Conservation (phyloP, 1,140 invertebrate species). For the Lordiphosa stackelbergi region DNA sequence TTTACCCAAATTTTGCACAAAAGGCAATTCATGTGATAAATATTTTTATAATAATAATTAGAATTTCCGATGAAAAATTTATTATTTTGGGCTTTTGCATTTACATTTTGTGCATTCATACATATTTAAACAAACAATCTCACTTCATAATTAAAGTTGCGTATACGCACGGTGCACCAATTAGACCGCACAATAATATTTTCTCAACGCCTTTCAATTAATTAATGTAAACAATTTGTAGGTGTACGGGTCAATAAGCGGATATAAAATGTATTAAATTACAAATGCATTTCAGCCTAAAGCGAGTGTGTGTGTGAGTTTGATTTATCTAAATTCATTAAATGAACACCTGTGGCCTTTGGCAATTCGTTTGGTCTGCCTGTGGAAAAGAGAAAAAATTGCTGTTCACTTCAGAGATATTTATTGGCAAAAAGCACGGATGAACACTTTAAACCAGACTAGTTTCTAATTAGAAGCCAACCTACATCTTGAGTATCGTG, state of each 20-base stretch:
- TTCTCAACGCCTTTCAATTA: slow-evolving; percentile 21
- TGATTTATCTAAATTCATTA: slow-evolving; percentile 50
- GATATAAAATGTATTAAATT: slow-evolving; percentile 45
- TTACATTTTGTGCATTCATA: slow-evolving; percentile 14
- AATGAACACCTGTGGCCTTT: slow-evolving; percentile 41
- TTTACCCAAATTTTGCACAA: too few relatives aligned
- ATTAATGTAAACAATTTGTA: slow-evolving; percentile 50
- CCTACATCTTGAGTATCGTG: slow-evolving; percentile 16
- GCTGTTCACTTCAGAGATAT: not conserved
- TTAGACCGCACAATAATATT: slow-evolving; percentile 26
- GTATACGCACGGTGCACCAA: slow-evolving; percentile 36
- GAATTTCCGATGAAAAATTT: too few relatives aligned
- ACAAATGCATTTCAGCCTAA: slow-evolving; percentile 30
- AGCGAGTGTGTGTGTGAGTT: slow-evolving; percentile 10
- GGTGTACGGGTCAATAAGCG: slow-evolving; percentile 31
- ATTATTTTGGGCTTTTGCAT: too few relatives aligned
- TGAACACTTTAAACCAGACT: slow-evolving; percentile 3
- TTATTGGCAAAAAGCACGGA: slow-evolving; percentile 8
- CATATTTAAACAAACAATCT: slow-evolving; percentile 29
- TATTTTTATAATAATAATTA: too few relatives aligned
- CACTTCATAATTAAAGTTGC: slow-evolving; percentile 16
- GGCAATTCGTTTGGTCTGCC: slow-evolving; percentile 8
- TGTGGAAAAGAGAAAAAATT: not conserved
- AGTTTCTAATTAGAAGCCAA: slow-evolving; percentile 2
- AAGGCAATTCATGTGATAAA: too few relatives aligned